phyloP scores from a whole-genome alignment of 2,888 invertebrate species.

The Drosophila colorata region DNA sequence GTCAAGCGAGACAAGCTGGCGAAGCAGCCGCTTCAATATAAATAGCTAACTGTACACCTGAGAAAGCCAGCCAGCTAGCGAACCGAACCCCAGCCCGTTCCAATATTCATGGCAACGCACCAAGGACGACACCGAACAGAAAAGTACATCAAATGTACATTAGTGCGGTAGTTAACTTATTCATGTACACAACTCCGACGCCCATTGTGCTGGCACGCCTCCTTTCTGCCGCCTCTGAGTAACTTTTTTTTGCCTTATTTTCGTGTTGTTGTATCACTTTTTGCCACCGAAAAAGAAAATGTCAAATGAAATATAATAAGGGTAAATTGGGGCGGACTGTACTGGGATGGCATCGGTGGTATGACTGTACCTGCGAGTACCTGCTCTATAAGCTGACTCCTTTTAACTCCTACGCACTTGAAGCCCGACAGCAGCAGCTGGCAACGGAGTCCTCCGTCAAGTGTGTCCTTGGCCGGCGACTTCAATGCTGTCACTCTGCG shows the following conservation, averaged over 20 bases:
- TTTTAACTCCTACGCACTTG: slow-evolving; percentile 65
- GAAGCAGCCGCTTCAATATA: slow-evolving; percentile 69
- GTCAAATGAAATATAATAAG: slow-evolving; percentile 70
- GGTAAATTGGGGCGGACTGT: slow-evolving; percentile 31
- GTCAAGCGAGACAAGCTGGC: slow-evolving; percentile 67
- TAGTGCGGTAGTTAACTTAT: slow-evolving; percentile 76
- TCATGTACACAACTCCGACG: slow-evolving; percentile 60
- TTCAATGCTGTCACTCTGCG: slow-evolving; percentile 57
- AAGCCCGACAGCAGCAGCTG: slow-evolving; percentile 21
- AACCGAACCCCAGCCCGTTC: slow-evolving; percentile 7
- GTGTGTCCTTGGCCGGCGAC: slow-evolving; percentile 52
- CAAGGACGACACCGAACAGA: slow-evolving; percentile 38
- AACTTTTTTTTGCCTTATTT: slow-evolving; percentile 36
- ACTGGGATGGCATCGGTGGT: neutral
- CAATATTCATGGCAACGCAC: slow-evolving; percentile 53
- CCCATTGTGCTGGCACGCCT: slow-evolving; percentile 27
- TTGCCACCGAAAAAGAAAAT: slow-evolving; percentile 45
- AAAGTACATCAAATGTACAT: slow-evolving; percentile 75
- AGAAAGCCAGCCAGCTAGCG: slow-evolving; percentile 16
- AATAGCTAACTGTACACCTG: slow-evolving; percentile 59
- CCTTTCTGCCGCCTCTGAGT: neutral
- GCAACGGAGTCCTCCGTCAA: slow-evolving; percentile 38
- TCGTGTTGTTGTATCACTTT: slow-evolving; percentile 53
- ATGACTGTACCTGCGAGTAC: slow-evolving; percentile 9
- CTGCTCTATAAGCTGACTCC: slow-evolving; percentile 62